phyloP scores from a whole-genome alignment of 2,888 invertebrate genomes.

The Helicoverpa assulta region DNA sequence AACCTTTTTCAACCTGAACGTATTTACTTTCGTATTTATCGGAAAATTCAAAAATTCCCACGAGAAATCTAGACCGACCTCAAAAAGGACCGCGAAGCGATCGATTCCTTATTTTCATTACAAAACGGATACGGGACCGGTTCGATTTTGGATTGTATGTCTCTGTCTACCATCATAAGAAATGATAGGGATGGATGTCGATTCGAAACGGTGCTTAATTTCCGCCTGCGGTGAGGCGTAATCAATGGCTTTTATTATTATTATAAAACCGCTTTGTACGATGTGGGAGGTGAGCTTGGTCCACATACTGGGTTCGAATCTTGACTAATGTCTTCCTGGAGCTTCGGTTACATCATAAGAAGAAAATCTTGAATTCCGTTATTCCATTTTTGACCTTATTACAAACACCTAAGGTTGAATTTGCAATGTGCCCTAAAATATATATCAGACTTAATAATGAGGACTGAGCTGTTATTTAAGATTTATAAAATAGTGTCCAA shows the following conservation, averaged over 20 bases:
- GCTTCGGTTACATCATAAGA: conserved; percentile 42
- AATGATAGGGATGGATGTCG: conserved; percentile 62
- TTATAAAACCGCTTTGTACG: conserved; percentile 50
- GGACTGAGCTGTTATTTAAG: conserved; percentile 13
- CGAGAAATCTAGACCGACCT: conserved; percentile 45
- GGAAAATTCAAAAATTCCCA: conserved; percentile 44
- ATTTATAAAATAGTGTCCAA: conserved; percentile 10
- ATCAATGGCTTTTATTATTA: conserved; percentile 62
- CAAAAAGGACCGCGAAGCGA: conserved; percentile 42
- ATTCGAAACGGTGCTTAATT: conserved; percentile 64
- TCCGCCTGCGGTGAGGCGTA: conserved; percentile 62
- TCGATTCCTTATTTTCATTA: conserved; percentile 51
- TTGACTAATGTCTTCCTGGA: conserved; percentile 54
- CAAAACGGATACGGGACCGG: conserved; percentile 47
- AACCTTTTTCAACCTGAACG: neutral
- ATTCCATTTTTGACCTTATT: conserved; percentile 14
- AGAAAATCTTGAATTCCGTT: conserved; percentile 19
- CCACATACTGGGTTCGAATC: conserved; percentile 48
- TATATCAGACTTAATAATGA: conserved; percentile 18
- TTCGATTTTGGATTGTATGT: conserved; percentile 59
- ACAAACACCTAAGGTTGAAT: neutral
- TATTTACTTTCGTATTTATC: neutral
- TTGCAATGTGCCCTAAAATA: conserved; percentile 19
- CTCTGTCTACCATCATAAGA: conserved; percentile 62
- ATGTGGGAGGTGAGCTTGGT: conserved; percentile 57